phyloP scores from a whole-genome alignment of 2,888 invertebrate genomes.

The Elysia crispata region DNA sequence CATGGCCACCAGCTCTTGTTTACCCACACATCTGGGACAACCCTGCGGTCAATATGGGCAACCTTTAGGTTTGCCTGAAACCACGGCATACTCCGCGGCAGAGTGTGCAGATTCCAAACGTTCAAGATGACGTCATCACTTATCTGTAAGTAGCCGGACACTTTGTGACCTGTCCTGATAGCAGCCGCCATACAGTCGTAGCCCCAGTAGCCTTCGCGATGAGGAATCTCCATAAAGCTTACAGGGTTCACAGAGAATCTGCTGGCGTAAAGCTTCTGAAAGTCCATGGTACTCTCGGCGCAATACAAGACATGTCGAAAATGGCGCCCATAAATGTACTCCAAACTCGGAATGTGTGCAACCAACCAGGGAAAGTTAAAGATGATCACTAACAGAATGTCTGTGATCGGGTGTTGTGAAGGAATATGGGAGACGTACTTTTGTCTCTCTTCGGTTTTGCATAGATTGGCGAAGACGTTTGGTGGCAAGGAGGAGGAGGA shows the following conservation, averaged over 20 bases:
- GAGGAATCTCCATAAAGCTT: conserved; percentile 24
- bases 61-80: conserved; percentile 27
- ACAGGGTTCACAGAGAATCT: neutral
- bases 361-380: conserved; percentile 14
- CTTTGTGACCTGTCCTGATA: conserved; percentile 43
- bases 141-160: conserved; percentile 41
- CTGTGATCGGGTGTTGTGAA: neutral
- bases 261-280: neutral
- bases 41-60: conserved; percentile 5
- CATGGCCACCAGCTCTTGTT: conserved; percentile 46
- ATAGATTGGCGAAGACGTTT: conserved; percentile 5
- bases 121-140: conserved; percentile 48
- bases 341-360: conserved; percentile 2
- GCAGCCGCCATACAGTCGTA: conserved; percentile 42
- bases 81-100: conserved; percentile 40
- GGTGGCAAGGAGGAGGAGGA: neutral
- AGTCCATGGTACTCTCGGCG: neutral
- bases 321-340: conserved; percentile 33
- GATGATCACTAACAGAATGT: conserved; percentile 40
- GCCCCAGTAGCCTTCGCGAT: conserved; percentile 20
- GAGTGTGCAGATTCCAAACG: conserved; percentile 40
- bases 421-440: conserved; percentile 4
- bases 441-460: neutral
- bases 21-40: conserved; percentile 37
- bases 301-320: conserved; percentile 43